These are phyloP conservation scores for Amblyopsis hoosieri DNA, from an alignment of 2,797 vertebrate genomes.

Conservation along the genomic window DNA sequence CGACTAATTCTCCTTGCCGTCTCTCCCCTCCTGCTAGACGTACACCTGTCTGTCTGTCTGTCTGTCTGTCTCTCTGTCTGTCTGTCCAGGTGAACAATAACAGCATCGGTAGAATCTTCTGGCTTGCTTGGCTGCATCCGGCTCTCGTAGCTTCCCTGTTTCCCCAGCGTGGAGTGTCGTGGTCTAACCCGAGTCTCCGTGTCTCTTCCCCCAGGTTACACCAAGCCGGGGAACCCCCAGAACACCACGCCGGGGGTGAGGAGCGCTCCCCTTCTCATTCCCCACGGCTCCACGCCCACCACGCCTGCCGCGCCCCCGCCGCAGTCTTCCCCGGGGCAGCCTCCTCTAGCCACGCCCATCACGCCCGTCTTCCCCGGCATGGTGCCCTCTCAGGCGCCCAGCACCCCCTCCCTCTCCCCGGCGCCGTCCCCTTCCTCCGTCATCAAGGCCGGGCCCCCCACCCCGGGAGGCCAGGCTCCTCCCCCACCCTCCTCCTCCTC, in stretches of 20 bases:
- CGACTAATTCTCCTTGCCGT: conserved; percentile 34
- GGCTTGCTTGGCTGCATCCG: background rate
- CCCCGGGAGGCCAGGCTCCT: conserved; percentile 60
- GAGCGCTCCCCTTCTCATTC: conserved; percentile 80
- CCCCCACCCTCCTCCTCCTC: conserved; percentile 68
- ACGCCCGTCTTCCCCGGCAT: conserved; percentile 88
- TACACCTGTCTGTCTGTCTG: background rate
- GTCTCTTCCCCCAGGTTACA: conserved; percentile 79
- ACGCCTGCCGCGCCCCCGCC: conserved; percentile 76
- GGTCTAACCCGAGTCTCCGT: background rate
- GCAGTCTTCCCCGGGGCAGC: conserved; percentile 83
- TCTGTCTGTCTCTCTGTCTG: no score
- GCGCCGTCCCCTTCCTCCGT: conserved; percentile 81
- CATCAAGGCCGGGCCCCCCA: conserved; percentile 84
- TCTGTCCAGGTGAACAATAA: conserved; percentile 6
- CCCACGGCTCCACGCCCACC: conserved; percentile 87
- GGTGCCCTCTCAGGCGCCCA: conserved; percentile 76
- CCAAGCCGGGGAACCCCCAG: conserved; percentile 86
- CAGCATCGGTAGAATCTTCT: conserved; percentile 7
- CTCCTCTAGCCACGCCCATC: conserved; percentile 79
- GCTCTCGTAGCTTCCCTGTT: background rate
- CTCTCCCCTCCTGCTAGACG: conserved; percentile 16
- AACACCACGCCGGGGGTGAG: conserved; percentile 70
- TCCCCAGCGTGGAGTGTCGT: background rate
- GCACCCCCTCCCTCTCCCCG: conserved; percentile 70